phyloP scores from a whole-genome alignment of 2,888 invertebrate genomes.

The Yponomeuta plumbellus region DNA sequence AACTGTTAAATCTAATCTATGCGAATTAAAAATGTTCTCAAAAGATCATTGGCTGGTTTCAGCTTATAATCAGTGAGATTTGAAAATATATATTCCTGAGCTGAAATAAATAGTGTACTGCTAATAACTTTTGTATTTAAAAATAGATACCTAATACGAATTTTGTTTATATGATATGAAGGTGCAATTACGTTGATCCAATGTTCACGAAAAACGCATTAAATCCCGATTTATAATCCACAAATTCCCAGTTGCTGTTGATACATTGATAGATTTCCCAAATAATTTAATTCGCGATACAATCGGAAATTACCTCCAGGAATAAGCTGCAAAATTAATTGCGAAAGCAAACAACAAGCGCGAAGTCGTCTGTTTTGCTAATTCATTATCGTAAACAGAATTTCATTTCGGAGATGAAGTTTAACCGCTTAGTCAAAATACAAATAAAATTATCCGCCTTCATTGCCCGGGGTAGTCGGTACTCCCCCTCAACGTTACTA shows the following conservation, averaged over 20 bases:
- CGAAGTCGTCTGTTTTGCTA: conserved; percentile 37
- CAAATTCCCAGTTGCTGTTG: neutral
- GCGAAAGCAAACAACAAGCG: conserved; percentile 22
- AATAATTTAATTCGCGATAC: neutral
- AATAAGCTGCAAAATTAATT: neutral
- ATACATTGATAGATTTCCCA: neutral
- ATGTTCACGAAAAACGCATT: too few species aligned
- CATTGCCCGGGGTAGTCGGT: conserved; percentile 44
- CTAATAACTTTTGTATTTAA: too few species aligned
- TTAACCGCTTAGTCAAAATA: conserved; percentile 44
- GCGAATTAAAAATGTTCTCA: too few species aligned
- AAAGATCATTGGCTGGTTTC: too few species aligned
- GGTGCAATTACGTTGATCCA: too few species aligned
- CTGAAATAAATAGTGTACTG: too few species aligned
- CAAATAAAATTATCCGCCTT: conserved; percentile 58
- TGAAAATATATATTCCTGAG: too few species aligned
- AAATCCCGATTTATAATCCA: neutral
- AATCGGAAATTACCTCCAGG: neutral
- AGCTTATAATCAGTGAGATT: too few species aligned
- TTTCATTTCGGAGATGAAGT: conserved; percentile 49
- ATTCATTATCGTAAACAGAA: conserved; percentile 47
- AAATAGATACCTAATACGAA: too few species aligned
- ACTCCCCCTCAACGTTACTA: conserved; percentile 55
- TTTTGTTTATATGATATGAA: too few species aligned
- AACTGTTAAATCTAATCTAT: too few species aligned